Evolutionary conservation across 2,888 invertebrate genomes (phyloP).

Genomic region (Carcina quercana): DNA sequence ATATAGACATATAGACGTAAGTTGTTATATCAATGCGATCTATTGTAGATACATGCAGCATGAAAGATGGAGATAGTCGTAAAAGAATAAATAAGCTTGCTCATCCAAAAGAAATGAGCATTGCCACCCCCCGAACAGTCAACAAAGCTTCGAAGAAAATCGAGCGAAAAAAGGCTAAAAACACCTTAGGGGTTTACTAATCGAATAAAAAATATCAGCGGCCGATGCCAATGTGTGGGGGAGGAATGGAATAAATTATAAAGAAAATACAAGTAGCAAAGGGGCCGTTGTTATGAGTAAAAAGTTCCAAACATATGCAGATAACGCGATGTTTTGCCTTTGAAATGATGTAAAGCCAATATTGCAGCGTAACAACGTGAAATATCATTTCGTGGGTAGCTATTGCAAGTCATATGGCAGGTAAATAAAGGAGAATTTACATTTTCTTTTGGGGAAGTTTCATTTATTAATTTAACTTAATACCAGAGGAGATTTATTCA

Average conservation of each 20-base stretch:
- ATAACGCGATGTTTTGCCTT: conserved; percentile 48
- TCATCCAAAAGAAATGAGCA: conserved; percentile 72
- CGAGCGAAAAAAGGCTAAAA: conserved; percentile 76
- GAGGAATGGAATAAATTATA: conserved; percentile 72
- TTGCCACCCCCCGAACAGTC: conserved; percentile 69
- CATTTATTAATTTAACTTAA: too few relatives aligned
- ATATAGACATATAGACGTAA: too few relatives aligned
- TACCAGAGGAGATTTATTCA: too few relatives aligned
- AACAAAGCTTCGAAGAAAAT: conserved; percentile 75
- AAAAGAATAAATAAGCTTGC: conserved; percentile 63
- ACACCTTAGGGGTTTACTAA: conserved; percentile 76
- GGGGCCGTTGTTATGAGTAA: conserved; percentile 63
- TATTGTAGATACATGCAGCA: background rate
- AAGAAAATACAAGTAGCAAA: conserved; percentile 70
- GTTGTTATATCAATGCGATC: too few relatives aligned
- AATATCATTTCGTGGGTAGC: conserved; percentile 12
- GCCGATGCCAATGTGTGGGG: conserved; percentile 72
- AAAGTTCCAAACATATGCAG: conserved; percentile 62
- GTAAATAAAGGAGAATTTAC: too few relatives aligned
- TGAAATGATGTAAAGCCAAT: conserved; percentile 43
- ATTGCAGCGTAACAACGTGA: conserved; percentile 30
- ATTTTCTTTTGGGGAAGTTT: too few relatives aligned
- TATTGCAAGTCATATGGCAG: too few relatives aligned
- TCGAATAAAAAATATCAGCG: conserved; percentile 77
- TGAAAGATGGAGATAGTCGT: conserved; percentile 17